Percentiles rank a stretch among this genome's conserved stretches.
Evolutionary conservation across 1,140 invertebrate species (phyloP).

Genomic region (Drosophila cardini): DNA sequence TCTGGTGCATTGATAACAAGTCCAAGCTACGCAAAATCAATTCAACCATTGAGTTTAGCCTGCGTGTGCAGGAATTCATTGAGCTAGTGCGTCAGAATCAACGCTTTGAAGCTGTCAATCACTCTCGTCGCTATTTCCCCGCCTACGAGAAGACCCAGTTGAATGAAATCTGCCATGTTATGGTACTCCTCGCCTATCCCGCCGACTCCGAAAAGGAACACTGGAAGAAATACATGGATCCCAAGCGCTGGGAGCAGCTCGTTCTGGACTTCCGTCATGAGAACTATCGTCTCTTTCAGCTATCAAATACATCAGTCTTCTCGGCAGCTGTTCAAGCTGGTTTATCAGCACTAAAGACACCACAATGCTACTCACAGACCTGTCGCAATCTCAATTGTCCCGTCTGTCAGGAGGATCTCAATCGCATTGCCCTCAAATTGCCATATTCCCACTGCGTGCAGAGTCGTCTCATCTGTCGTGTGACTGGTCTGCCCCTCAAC

Average conservation of each 20-base stretch:
- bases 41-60: conserved; percentile 95
- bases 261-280: conserved; percentile 96
- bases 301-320: conserved; percentile 95
- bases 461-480: conserved; percentile 93
- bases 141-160: conserved; percentile 94
- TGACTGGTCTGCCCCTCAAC: conserved; percentile 96
- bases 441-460: conserved; percentile 99
- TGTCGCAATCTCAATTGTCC: conserved; percentile 94
- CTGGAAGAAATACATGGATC: conserved; percentile 86
- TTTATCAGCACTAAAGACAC: conserved; percentile 97
- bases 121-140: conserved; percentile 96
- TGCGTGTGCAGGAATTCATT: conserved; percentile 97
- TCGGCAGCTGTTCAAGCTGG: conserved; percentile 95
- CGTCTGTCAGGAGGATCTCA: conserved; percentile 95
- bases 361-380: conserved; percentile 90
- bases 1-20: conserved; percentile 99
- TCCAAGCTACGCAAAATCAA: conserved; percentile 97
- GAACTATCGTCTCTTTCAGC: conserved; percentile 96
- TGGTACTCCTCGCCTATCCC: conserved; percentile 97
- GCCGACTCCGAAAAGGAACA: conserved; percentile 88
- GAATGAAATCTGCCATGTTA: conserved; percentile 95
- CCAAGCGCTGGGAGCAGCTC: conserved; percentile 90
- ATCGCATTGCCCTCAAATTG: conserved; percentile 92
- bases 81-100: conserved; percentile 95
- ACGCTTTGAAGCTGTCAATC: conserved; percentile 95